Conservation (phyloP, 2,888 invertebrate species). For the Dinocampus coccinellae region DNA sequence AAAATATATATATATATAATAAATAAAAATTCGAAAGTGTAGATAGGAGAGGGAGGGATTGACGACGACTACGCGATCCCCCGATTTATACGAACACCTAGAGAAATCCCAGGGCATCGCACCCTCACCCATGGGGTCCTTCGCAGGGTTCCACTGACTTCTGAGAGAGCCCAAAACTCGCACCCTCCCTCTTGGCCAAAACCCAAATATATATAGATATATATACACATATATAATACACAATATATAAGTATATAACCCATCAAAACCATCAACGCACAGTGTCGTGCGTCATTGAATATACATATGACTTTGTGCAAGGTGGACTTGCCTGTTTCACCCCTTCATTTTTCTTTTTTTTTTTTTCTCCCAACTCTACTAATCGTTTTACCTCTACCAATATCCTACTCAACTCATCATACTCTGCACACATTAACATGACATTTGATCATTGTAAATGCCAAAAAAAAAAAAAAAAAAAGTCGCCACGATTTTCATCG, state of each 20-base stretch:
- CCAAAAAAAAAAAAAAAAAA: too few relatives aligned
- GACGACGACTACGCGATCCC: slow-evolving; percentile 28
- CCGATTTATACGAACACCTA: slow-evolving; percentile 38
- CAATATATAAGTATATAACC: background rate
- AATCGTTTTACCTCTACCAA: slow-evolving; percentile 24
- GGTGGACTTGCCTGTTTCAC: slow-evolving; percentile 50
- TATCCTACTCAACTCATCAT: background rate
- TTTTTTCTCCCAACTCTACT: background rate
- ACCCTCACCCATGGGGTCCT: slow-evolving; percentile 60
- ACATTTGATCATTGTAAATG: background rate
- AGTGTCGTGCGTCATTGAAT: slow-evolving; percentile 8
- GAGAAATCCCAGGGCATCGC: slow-evolving; percentile 41
- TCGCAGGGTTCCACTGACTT: slow-evolving; percentile 60
- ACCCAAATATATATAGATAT: slow-evolving; percentile 8
- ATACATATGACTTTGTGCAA: slow-evolving; percentile 53
- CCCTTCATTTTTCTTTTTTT: slow-evolving; percentile 30
- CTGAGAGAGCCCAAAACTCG: slow-evolving; percentile 47
- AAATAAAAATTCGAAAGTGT: slow-evolving; percentile 40
- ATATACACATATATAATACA: background rate
- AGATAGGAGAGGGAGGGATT: too few relatives aligned
- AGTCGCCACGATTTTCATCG: too few relatives aligned
- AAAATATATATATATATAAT: too few relatives aligned
- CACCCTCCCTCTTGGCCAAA: slow-evolving; percentile 50
- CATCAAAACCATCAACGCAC: slow-evolving; percentile 10
- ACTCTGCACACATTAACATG: background rate